A percentile compares a stretch with the other conserved stretches of the same genome.
These are phyloP conservation scores for Pycnomerus fuliginosus DNA, from an alignment of 2,888 invertebrate species.

Conservation along the genomic window DNA sequence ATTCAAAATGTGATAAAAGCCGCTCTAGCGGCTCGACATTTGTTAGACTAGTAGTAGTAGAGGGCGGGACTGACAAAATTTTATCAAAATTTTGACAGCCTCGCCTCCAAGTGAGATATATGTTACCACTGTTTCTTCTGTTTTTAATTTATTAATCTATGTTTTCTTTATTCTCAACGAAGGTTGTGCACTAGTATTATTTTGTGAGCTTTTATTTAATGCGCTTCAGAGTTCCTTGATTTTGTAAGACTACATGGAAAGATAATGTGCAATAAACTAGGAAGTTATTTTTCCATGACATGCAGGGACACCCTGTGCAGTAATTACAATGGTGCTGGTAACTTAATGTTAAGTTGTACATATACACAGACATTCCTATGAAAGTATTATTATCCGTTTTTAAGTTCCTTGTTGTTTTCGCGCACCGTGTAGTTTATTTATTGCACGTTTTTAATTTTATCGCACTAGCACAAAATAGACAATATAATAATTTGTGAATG, in stretches of 20 bases:
- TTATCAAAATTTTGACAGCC: slow-evolving; percentile 21
- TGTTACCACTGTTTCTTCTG: slow-evolving; percentile 48
- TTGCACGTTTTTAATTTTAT: slow-evolving; percentile 12
- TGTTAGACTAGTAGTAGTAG: slow-evolving; percentile 33
- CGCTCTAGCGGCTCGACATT: slow-evolving; percentile 31
- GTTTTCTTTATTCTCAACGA: slow-evolving; percentile 19
- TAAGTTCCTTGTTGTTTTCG: slow-evolving; percentile 32
- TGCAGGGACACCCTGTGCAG: slow-evolving; percentile 27
- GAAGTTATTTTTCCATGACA: slow-evolving; percentile 6
- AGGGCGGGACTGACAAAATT: slow-evolving; percentile 25
- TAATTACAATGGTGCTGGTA: slow-evolving; percentile 48
- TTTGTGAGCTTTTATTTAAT: slow-evolving; percentile 30
- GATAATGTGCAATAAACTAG: slow-evolving; percentile 1
- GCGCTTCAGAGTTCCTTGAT: slow-evolving; percentile 33
- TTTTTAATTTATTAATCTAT: slow-evolving; percentile 29
- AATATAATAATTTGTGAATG: slow-evolving; percentile 29
- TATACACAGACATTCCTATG: slow-evolving; percentile 52
- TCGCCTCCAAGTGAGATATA: slow-evolving; percentile 45
- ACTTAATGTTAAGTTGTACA: slow-evolving; percentile 49
- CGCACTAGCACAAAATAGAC: slow-evolving; percentile 35
- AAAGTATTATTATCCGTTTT: slow-evolving; percentile 50
- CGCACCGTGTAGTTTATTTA: slow-evolving; percentile 10
- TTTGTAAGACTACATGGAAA: slow-evolving; percentile 14
- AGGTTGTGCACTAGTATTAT: slow-evolving; percentile 30
- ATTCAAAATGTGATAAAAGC: slow-evolving; percentile 45